These are phyloP conservation scores for Chaetura pelagica DNA, from an alignment of 2,113 vertebrate genomes.

Conservation along the genomic window DNA sequence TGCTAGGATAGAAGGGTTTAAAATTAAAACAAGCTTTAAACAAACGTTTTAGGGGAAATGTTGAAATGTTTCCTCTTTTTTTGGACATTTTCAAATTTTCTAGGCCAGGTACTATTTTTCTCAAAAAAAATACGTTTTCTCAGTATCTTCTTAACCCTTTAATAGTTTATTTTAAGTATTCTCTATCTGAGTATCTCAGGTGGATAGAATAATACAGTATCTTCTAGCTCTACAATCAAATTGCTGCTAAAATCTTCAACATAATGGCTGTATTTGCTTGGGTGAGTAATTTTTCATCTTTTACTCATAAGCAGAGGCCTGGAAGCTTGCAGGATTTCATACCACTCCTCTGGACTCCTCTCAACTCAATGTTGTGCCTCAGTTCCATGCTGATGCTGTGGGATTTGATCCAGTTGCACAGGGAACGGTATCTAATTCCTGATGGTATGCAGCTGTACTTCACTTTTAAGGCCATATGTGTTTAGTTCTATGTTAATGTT, in stretches of 20 bases:
- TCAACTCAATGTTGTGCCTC: not conserved
- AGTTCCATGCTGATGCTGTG: not conserved
- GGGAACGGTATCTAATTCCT: not conserved
- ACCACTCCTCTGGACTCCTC: not conserved
- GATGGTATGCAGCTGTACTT: not conserved
- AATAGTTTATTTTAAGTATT: not conserved
- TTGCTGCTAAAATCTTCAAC: slow-evolving; percentile 7
- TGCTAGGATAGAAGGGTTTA: not conserved
- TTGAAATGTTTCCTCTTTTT: not conserved
- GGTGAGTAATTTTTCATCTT: not conserved
- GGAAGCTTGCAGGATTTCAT: slow-evolving; percentile 1
- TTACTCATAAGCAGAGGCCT: not conserved
- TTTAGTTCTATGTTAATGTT: not conserved
- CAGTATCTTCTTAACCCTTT: not conserved
- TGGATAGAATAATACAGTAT: not conserved
- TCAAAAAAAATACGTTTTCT: not conserved
- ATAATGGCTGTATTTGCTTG: not conserved
- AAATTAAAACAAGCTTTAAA: not conserved
- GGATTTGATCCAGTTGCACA: not conserved
- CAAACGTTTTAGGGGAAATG: not conserved
- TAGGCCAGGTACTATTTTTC: not conserved
- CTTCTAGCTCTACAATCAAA: not conserved
- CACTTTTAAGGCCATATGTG: not conserved
- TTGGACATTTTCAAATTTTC: not conserved
- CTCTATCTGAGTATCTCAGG: not conserved